phyloP scores from a whole-genome alignment of 2,113 vertebrate species.

The Microcebus griseorufus region DNA sequence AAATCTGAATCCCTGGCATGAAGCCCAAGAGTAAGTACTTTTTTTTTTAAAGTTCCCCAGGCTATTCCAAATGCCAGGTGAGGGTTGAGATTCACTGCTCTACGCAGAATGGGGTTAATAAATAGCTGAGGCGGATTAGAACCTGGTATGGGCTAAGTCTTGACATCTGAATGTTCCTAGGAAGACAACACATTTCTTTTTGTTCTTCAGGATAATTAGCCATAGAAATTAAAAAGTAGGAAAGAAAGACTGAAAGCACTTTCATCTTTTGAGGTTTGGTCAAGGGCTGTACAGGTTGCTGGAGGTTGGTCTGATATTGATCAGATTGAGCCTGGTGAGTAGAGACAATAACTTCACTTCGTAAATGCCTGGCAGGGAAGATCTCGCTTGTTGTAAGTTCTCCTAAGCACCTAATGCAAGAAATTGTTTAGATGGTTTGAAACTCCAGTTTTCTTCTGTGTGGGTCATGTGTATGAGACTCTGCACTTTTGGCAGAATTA shows the following conservation, averaged over 20 bases:
- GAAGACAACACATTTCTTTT: neutral
- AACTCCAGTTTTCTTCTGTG: neutral
- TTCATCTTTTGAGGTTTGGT: neutral
- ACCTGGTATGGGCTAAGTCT: neutral
- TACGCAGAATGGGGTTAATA: neutral
- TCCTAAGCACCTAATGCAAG: neutral
- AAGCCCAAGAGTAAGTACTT: neutral
- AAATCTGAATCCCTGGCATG: neutral
- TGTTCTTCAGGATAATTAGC: neutral
- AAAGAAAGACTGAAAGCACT: neutral
- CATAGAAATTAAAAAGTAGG: neutral
- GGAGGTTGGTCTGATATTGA: neutral
- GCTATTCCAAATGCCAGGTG: neutral
- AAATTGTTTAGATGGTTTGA: neutral
- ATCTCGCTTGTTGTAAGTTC: too few relatives aligned
- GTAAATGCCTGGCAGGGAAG: neutral
- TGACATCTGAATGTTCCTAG: neutral
- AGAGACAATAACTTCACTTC: neutral
- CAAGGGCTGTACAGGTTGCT: neutral
- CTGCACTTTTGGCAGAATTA: neutral
- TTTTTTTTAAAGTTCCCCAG: neutral
- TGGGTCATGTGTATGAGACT: neutral
- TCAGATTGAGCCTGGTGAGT: neutral
- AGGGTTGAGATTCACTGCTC: neutral
- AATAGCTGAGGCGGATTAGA: fast-evolving